Evolutionary conservation across 2,888 invertebrate genomes (phyloP).

Genomic region (Oligia strigilis): DNA sequence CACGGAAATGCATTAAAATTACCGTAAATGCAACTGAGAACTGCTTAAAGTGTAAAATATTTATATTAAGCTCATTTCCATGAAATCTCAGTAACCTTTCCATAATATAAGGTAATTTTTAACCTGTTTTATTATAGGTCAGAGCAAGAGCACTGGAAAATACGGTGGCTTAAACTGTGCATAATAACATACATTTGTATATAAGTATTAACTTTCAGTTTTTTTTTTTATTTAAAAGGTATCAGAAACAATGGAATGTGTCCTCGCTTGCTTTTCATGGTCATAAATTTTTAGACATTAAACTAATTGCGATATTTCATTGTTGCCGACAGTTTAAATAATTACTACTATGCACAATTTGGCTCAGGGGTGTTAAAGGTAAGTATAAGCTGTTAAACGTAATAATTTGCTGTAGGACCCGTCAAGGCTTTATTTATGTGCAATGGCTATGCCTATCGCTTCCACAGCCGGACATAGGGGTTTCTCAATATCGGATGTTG

Average conservation of each 20-base stretch:
- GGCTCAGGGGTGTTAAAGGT: constrained; percentile 23
- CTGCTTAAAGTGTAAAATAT: not conserved
- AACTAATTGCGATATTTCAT: constrained; percentile 43
- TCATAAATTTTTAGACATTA: constrained; percentile 46
- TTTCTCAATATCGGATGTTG: constrained; percentile 22
- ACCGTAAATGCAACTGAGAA: constrained; percentile 7
- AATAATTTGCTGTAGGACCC: not conserved
- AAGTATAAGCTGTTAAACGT: not conserved
- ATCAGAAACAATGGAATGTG: constrained; percentile 32
- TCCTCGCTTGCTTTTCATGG: constrained; percentile 40
- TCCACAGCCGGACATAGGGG: not conserved
- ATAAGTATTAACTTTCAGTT: not conserved
- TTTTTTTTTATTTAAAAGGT: constrained; percentile 1
- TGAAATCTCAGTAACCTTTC: constrained; percentile 27
- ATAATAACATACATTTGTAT: not conserved
- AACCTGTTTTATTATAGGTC: constrained; percentile 27
- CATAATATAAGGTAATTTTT: constrained; percentile 3
- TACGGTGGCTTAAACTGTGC: not conserved
- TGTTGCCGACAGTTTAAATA: constrained; percentile 27
- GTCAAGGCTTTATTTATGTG: constrained; percentile 40
- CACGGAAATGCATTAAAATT: constrained; percentile 22
- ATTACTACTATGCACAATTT: constrained; percentile 9
- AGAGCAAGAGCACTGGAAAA: constrained; percentile 5
- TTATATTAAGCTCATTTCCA: constrained; percentile 8
- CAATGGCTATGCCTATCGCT: constrained; percentile 9